Base-by-base conservation (phyloP, 1,140 invertebrate species). In the Aphelinus certus region DNA sequence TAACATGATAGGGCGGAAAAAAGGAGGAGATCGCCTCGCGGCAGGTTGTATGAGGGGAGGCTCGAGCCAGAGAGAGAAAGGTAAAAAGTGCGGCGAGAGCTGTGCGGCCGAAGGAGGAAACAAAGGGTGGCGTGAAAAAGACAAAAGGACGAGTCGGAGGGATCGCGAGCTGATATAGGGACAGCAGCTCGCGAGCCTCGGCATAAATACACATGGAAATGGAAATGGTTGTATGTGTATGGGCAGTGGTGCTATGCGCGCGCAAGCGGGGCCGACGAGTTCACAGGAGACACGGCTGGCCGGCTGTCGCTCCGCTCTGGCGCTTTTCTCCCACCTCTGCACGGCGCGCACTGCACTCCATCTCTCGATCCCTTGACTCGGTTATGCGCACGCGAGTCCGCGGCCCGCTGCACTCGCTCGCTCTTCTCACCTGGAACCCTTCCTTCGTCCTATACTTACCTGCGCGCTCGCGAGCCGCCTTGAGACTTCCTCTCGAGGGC, bases 271-370 rank as follows among this genome's bases (percentile, higher is more conserved):
- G 61, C 53, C 63, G 79, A 61, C 77, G 80, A 81, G 80, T 79
- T 79, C 67, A 78, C 83, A 78, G 83, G 84, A 85, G 79, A 85
- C 81, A 85, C 82, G 84, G 83, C 81, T 85, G 78, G 84, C 80
- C 81, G 83, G 77, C 70, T 79, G 78, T 80, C 80, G 81, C 80
- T 71, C 78, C 83, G 81, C 79, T 85, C 81, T 82, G 80, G 78
- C 83, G 84, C 82, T 81, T 84, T 81, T 79, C 76, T 78, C 77
- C 80, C 79, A 81, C 79, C 77, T 77, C 26, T 60, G 26, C 42
- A 4, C 58, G 51, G 51, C 9, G 51, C 51, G 26, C 26, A 26
- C 26, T 26, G 26, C 26, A 26, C 26, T 26, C 26, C 26, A 26
- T 26, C 26, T 26, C 26, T 26, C 26, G 26, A 26, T 26, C 26